phyloP scores from a whole-genome alignment of 2,113 vertebrate genomes.

The Irena cyanogastra region DNA sequence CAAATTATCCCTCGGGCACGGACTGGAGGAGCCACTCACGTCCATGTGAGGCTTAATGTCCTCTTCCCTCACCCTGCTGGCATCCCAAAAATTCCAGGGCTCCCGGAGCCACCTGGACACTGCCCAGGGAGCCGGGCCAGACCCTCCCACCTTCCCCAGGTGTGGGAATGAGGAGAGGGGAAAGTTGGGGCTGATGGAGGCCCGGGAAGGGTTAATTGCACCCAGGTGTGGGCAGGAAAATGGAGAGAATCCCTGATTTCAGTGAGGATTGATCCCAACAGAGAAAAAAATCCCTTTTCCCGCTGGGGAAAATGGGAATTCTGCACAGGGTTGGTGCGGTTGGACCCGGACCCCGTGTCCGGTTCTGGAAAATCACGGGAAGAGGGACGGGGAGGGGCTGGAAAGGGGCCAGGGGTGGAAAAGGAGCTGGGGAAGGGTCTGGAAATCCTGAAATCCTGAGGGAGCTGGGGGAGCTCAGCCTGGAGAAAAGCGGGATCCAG shows the following conservation, averaged over 20 bases:
- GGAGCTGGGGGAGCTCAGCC: neutral
- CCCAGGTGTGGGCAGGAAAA: neutral
- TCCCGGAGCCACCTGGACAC: neutral
- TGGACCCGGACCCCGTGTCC: rapidly evolving
- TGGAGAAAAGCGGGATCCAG: neutral
- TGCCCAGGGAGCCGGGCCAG: neutral
- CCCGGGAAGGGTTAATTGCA: neutral
- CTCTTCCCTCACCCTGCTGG: neutral
- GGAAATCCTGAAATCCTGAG: neutral
- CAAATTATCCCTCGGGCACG: neutral
- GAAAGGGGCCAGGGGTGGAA: too few relatives aligned
- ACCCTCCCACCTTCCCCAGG: rapidly evolving
- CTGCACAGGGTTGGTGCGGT: neutral
- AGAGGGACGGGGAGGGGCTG: neutral
- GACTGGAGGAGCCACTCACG: neutral
- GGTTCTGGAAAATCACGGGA: neutral
- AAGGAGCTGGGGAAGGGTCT: rapidly evolving
- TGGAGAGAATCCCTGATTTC: neutral
- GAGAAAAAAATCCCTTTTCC: neutral
- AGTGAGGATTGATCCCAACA: rapidly evolving
- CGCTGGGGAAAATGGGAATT: rapidly evolving
- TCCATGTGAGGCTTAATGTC: neutral
- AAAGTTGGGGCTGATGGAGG: neutral
- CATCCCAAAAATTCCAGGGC: neutral
- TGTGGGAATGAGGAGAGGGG: neutral